These are phyloP conservation scores for Urechis unicinctus DNA, from an alignment of 2,888 invertebrate species.

Conservation along the genomic window DNA sequence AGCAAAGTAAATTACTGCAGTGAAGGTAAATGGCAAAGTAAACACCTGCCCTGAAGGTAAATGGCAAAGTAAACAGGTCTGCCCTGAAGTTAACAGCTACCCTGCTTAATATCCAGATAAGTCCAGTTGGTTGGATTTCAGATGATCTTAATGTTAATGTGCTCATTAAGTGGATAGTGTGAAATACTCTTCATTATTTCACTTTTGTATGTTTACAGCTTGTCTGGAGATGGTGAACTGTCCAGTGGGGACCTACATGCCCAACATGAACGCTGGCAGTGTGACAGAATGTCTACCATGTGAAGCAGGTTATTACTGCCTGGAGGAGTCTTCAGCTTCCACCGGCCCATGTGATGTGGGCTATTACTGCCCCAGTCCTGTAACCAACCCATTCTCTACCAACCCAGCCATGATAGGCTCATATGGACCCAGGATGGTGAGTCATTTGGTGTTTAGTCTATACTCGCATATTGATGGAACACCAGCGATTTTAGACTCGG, in stretches of 20 bases:
- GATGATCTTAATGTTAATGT: no score
- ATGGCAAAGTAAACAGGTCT: no score
- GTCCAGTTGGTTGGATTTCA: no score
- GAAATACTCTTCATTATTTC: neutral
- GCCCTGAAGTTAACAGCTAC: no score
- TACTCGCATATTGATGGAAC: no score
- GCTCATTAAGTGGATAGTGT: neutral
- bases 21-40: no score
- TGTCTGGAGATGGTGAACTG: constrained; percentile 42
- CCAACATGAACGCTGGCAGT: constrained; percentile 27
- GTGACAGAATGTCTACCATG: constrained; percentile 39
- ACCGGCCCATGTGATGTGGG: constrained; percentile 35
- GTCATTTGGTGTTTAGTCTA: neutral
- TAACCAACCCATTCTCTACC: constrained; percentile 35
- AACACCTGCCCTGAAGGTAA: no score
- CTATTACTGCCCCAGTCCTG: constrained; percentile 41
- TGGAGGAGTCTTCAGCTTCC: constrained; percentile 27
- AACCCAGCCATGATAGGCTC: constrained; percentile 37
- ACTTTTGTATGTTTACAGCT: constrained; percentile 23
- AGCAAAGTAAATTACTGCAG: no score
- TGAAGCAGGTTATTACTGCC: constrained; percentile 39
- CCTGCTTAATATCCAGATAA: no score
- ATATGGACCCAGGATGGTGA: constrained; percentile 38
- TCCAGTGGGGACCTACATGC: constrained; percentile 40
- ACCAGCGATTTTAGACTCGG: no score